Base-by-base conservation (phyloP, 2,797 vertebrate genomes). In the Pteropus rufus region DNA sequence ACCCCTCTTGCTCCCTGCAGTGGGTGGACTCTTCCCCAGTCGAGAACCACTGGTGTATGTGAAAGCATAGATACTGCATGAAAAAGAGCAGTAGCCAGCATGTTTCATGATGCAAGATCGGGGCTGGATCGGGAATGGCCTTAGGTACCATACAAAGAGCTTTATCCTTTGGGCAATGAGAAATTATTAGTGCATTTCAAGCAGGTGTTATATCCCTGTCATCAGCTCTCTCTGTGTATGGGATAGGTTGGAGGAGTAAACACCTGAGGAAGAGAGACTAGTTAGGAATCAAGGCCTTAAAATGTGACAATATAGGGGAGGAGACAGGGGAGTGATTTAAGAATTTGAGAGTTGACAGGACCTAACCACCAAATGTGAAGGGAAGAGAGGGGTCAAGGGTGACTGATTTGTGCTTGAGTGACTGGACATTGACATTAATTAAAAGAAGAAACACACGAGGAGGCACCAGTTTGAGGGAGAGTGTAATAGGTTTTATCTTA, bases 171-270 rank as follows among this genome's bases (percentile, higher is more conserved):
- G 31, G 18, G 21, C 26, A 0, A 7, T 24, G 44, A 62, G 58
- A 36, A 46, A 31, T 39, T 44, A 31, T 76, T 23, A 82, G 67
- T 23, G 14, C 46, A 16, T 10, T n/a, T 75, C 58, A 83, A 18
- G 49, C n/a, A 7, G 10, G 15, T 19, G n/a, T 85, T 36, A 4
- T 0, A 10, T 70, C 23, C n/a, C 44, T 73, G n/a, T 80, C 41
- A 0, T 41, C 0, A 0, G 54, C 4, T 29, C 19, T 56, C 52
- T 52, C 26, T 15, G 31, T 54, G 73, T 11, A 0, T 31, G 10
- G 39, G 79, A 54, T 39, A 46, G 29, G 34, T 2, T 1, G 7
- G 75, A 75, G 15, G 34, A 7, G 31, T 60, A 12, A 56, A 49
- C 76, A 62, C 5, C 54, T 16, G 19, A 87, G 64, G 70, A 87